A percentile compares a stretch with the other conserved stretches of the same genome.
Conservation (phyloP, 2,888 invertebrate species). For the Petrolisthes cinctipes region DNA sequence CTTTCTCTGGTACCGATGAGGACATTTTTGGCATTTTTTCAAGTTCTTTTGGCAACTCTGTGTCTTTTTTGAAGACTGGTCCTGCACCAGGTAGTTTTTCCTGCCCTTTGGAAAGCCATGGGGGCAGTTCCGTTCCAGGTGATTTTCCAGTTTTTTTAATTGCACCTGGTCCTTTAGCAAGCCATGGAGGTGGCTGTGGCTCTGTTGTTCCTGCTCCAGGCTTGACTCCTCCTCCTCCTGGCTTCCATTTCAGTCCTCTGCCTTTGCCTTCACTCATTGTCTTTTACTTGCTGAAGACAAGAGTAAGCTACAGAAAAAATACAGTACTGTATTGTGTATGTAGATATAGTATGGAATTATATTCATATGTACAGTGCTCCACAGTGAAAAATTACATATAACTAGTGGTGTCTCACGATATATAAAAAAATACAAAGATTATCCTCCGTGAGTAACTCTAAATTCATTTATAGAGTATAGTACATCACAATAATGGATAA, state of each 20-base stretch:
- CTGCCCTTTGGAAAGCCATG: too few relatives aligned
- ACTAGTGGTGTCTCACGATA: too few relatives aligned
- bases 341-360: too few relatives aligned
- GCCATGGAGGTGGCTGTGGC: background rate
- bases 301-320: background rate
- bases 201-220: background rate
- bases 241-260: background rate
- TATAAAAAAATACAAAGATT: too few relatives aligned
- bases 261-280: constrained; percentile 1
- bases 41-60: background rate
- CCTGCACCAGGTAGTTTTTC: constrained; percentile 8
- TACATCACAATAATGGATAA: too few relatives aligned
- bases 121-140: background rate
- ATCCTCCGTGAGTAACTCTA: too few relatives aligned
- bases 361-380: too few relatives aligned
- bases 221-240: background rate
- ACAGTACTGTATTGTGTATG: too few relatives aligned
- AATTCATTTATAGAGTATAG: too few relatives aligned
- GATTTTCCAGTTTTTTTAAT: background rate
- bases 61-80: background rate
- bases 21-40: background rate
- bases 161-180: constrained; percentile 1
- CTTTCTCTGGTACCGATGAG: background rate
- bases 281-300: background rate
- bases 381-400: too few relatives aligned